These are phyloP conservation scores for Myodes glareolus DNA, from an alignment of 2,113 vertebrate species.

Conservation along the genomic window DNA sequence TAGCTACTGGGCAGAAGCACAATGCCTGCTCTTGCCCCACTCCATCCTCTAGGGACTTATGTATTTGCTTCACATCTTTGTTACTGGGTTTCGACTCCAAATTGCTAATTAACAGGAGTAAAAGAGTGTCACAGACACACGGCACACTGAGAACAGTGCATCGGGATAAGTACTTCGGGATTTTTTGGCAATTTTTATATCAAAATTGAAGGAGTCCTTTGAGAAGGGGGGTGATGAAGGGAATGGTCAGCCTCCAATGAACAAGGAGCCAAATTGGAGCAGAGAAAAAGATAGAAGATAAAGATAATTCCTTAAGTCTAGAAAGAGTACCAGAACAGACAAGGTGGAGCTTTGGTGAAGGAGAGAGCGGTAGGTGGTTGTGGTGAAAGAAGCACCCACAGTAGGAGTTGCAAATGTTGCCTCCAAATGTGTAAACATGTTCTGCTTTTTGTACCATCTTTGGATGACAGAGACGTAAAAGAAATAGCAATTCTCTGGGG, in stretches of 20 bases:
- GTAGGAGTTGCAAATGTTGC: neutral
- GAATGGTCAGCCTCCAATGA: neutral
- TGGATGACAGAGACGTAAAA: neutral
- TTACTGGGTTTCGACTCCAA: neutral
- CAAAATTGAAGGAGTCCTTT: neutral
- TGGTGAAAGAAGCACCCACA: neutral
- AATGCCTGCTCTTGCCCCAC: neutral
- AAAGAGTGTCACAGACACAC: neutral
- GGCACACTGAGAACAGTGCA: neutral
- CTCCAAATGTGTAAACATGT: neutral
- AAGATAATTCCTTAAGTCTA: neutral
- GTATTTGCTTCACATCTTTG: neutral
- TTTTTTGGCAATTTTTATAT: constrained; percentile 34
- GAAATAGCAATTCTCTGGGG: neutral
- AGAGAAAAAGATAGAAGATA: neutral
- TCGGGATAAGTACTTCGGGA: neutral
- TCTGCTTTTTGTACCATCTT: neutral
- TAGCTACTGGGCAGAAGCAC: neutral
- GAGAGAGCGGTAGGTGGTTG: neutral
- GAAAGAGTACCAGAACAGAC: neutral
- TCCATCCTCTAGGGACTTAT: neutral
- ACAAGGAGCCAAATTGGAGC: neutral
- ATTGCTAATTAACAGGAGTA: neutral
- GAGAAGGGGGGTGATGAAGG: neutral
- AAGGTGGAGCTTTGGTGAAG: neutral